Evolutionary conservation across 2,888 invertebrate genomes (phyloP), one percentile per base, ranked within the genome.

Genomic region (Drosophila affinis): DNA sequence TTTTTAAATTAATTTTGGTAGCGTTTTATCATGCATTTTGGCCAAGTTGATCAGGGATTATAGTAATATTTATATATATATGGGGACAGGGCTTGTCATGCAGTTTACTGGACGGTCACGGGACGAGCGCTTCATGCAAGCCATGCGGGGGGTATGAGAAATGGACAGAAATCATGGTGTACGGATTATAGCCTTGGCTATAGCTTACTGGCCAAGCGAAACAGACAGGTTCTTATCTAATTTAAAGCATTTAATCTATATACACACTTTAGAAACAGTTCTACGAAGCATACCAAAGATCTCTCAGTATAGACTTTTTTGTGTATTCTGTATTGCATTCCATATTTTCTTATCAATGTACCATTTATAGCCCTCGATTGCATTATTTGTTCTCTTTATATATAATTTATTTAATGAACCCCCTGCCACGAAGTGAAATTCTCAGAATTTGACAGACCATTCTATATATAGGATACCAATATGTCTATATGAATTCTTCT

Each of bases 61-160:
- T 39, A 3, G 39, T 24, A 49, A 21, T 24, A n/a, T 27, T 3
- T 46, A 51, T 21, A 46, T 53, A 46, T 9, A 39, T 21, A 47
- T 52, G 46, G 14, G 4, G 2, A 61, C 45, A 61, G 45, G 32
- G n/a, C 51, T 62, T 12, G 68, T 39, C 70, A 60, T 70, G 70
- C 70, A 17, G 10, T 34, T 29, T 57, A 62, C 14, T 49, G 54
- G 81, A 87, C 81, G 7, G 14, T 39, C 14, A 77, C 57, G 9
- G 24, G 67, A 86, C 81, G 71, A 78, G 73, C 72, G 72, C 62
- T 44, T 70, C 48, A 75, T 63, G 81, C 81, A 71, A 75, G 75
- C 72, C 87, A 82, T 81, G 87, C 87, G 29, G 21, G 39, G 14
- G 6, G 14, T 1, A 68, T 68, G 67, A 46, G 29, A 67, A 49